phyloP scores from a whole-genome alignment of 2,797 vertebrate species.

The Crenichthys baileyi region DNA sequence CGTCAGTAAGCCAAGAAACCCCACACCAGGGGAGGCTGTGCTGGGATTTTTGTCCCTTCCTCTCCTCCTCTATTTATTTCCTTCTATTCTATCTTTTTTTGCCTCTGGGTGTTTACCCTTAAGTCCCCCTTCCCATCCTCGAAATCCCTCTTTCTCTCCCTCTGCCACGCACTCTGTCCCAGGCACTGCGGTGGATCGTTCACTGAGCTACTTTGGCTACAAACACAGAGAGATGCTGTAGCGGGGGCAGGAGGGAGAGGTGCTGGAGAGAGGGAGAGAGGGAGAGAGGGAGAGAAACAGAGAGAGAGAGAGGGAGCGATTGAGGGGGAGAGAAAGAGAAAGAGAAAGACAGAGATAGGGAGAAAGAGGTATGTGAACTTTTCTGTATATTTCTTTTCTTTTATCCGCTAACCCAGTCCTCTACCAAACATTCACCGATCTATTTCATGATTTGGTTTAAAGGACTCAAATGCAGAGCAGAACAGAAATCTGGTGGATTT shows the following conservation, averaged over 20 bases:
- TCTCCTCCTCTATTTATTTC: conserved; percentile 35
- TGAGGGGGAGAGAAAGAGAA: neutral
- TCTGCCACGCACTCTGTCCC: conserved; percentile 61
- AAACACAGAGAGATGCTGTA: conserved; percentile 54
- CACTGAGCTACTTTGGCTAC: conserved; percentile 67
- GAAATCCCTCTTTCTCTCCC: conserved; percentile 41
- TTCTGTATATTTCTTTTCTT: neutral
- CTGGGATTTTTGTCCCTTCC: conserved; percentile 47
- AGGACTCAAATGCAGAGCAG: too few species aligned
- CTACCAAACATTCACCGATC: neutral
- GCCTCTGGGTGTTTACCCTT: conserved; percentile 39
- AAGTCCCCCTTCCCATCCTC: conserved; percentile 63
- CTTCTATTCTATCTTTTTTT: conserved; percentile 3
- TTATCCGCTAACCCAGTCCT: neutral
- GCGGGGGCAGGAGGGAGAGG: conserved; percentile 37
- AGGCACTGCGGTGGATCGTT: conserved; percentile 76
- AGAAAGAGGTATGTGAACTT: neutral
- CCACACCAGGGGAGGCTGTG: conserved; percentile 63
- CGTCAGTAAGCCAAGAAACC: conserved; percentile 73
- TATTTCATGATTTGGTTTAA: neutral
- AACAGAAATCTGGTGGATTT: too few species aligned
- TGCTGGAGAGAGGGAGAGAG: conserved; percentile 29
- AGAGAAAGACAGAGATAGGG: neutral
- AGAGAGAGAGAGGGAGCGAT: neutral
- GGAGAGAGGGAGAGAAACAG: conserved; percentile 18